These are phyloP conservation scores for Acleris emargana DNA, from an alignment of 2,888 invertebrate genomes.

Conservation along the genomic window DNA sequence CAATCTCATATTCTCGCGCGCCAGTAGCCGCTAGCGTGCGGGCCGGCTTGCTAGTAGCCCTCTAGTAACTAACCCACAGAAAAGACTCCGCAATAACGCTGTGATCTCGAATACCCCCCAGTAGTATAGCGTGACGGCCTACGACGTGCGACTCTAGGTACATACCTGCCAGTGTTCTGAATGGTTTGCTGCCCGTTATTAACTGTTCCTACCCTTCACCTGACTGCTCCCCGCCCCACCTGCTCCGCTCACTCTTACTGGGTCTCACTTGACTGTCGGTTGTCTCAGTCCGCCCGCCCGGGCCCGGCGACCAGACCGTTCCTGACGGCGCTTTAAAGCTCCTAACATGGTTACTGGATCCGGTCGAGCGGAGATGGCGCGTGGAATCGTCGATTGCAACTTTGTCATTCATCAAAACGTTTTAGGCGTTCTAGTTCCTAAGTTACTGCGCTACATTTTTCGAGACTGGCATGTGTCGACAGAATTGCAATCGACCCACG, in stretches of 20 bases:
- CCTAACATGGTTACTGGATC: slow-evolving; percentile 15
- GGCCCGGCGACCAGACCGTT: slow-evolving; percentile 3
- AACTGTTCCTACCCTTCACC: slow-evolving; percentile 68
- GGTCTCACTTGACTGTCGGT: slow-evolving; percentile 22
- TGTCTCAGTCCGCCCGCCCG: slow-evolving; percentile 2
- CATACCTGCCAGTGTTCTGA: slow-evolving; percentile 77
- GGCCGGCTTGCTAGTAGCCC: slow-evolving; percentile 63
- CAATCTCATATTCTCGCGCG: slow-evolving; percentile 87
- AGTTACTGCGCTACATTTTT: too few species aligned
- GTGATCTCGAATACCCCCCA: slow-evolving; percentile 73
- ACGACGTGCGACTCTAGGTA: slow-evolving; percentile 55
- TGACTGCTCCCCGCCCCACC: slow-evolving; percentile 45
- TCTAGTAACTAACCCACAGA: slow-evolving; percentile 70
- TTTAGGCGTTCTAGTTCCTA: too few species aligned
- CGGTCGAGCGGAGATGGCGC: slow-evolving; percentile 7
- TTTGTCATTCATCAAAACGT: slow-evolving; percentile 41
- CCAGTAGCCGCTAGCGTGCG: slow-evolving; percentile 81
- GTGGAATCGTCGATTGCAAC: slow-evolving; percentile 51
- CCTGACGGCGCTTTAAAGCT: background rate
- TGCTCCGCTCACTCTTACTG: slow-evolving; percentile 29
- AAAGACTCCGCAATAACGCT: slow-evolving; percentile 72
- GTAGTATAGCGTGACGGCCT: slow-evolving; percentile 62
- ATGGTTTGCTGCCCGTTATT: slow-evolving; percentile 83
- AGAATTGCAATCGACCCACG: slow-evolving; percentile 53
- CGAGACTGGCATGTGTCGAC: slow-evolving; percentile 34